These are phyloP conservation scores for Clivina fossor DNA, from an alignment of 2,888 invertebrate genomes.

Conservation along the genomic window DNA sequence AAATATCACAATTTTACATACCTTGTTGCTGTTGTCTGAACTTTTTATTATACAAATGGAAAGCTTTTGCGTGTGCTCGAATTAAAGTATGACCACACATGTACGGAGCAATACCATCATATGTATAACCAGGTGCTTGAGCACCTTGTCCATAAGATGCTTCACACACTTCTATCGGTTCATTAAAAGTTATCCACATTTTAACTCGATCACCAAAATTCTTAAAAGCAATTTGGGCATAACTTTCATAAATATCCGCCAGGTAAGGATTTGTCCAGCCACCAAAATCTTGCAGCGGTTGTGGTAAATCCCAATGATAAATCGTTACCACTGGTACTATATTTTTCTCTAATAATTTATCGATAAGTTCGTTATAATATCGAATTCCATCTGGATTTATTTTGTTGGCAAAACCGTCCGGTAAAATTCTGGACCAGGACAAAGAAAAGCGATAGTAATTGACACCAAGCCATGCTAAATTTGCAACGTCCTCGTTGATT, in stretches of 20 bases:
- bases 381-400: constrained; percentile 63
- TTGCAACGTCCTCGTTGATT: constrained; percentile 61
- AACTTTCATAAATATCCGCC: constrained; percentile 60
- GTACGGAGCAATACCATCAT: constrained; percentile 64
- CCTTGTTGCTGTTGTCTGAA: constrained; percentile 61
- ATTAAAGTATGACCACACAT: constrained; percentile 65
- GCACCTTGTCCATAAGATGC: constrained; percentile 57
- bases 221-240: constrained; percentile 58
- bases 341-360: constrained; percentile 56
- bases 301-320: constrained; percentile 69
- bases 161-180: constrained; percentile 61
- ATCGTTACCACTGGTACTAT: constrained; percentile 63
- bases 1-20: no score
- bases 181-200: constrained; percentile 71
- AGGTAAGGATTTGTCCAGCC: constrained; percentile 60
- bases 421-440: constrained; percentile 67
- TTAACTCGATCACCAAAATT: constrained; percentile 62
- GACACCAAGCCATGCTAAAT: constrained; percentile 58
- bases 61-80: constrained; percentile 68
- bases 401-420: constrained; percentile 58
- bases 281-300: constrained; percentile 58
- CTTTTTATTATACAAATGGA: constrained; percentile 63
- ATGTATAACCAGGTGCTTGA: constrained; percentile 59
- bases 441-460: constrained; percentile 58
- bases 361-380: constrained; percentile 64